These are phyloP conservation scores for Aurelia sp. DNA, from an alignment of 30 jellyfish, hydroid and myxozoan genomes.

Conservation along the genomic window DNA sequence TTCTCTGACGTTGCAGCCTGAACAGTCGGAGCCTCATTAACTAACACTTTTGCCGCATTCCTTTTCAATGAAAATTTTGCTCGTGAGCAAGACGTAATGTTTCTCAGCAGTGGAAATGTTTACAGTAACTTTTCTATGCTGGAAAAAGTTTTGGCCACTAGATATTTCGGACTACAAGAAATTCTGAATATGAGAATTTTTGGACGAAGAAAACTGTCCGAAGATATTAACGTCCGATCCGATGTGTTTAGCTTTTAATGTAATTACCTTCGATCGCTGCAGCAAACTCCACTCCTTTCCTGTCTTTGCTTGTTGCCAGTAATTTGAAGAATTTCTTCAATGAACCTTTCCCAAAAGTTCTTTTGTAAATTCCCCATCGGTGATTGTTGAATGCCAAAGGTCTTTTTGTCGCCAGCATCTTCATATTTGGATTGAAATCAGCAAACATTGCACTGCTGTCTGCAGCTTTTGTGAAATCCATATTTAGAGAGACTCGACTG, in stretches of 20 bases:
- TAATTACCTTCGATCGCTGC: conserved; percentile 73
- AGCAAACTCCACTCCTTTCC: conserved; percentile 70
- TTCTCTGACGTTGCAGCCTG: background rate
- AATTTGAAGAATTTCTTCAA: conserved; percentile 36
- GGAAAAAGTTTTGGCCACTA: no score
- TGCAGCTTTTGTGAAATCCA: background rate
- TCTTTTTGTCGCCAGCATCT: background rate
- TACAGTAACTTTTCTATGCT: no score
- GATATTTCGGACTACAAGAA: no score
- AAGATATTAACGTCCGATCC: background rate
- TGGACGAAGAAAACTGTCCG: background rate
- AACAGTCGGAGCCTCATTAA: no score
- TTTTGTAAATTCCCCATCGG: conserved; percentile 49
- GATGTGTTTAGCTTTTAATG: background rate
- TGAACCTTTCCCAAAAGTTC: conserved; percentile 16
- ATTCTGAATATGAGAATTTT: background rate
- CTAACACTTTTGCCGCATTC: no score
- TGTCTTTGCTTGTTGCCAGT: conserved; percentile 60
- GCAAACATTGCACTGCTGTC: conserved; percentile 24
- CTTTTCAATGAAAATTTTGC: no score
- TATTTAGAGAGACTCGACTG: conserved; percentile 13
- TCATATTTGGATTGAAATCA: conserved; percentile 3
- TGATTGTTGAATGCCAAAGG: conserved; percentile 58
- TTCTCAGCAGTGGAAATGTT: no score
- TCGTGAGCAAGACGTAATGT: no score